These are phyloP conservation scores for Tenthredo distinguenda DNA, from an alignment of 2,888 invertebrate genomes.

Conservation along the genomic window DNA sequence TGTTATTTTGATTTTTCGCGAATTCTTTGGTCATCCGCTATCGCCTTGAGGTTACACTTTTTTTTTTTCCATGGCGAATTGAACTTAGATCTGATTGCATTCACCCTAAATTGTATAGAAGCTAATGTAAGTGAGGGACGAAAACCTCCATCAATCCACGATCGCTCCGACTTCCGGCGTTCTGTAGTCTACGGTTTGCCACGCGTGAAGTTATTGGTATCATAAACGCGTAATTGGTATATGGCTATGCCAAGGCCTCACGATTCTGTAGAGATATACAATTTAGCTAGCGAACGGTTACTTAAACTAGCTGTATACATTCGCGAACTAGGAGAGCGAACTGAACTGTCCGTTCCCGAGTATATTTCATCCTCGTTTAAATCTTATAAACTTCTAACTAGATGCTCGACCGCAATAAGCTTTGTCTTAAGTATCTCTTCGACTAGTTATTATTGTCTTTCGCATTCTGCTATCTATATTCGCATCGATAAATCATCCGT, in stretches of 20 bases:
- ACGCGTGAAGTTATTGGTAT: constrained; percentile 32
- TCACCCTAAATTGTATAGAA: not conserved
- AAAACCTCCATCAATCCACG: not conserved
- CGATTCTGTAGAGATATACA: not conserved
- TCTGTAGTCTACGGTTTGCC: not conserved
- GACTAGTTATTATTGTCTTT: not conserved
- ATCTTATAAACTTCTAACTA: not conserved
- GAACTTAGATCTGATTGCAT: not conserved
- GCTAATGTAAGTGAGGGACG: not conserved
- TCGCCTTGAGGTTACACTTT: too few relatives aligned
- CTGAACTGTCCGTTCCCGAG: not conserved
- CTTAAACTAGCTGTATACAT: not conserved
- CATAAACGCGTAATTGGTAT: constrained; percentile 11
- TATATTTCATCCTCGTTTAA: not conserved
- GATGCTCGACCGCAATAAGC: not conserved
- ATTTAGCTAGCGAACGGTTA: not conserved
- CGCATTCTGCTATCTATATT: constrained; percentile 12
- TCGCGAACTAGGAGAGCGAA: not conserved
- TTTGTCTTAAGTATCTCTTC: not conserved
- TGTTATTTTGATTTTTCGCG: too few relatives aligned
- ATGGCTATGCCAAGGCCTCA: not conserved
- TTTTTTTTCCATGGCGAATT: too few relatives aligned
- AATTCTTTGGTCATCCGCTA: too few relatives aligned
- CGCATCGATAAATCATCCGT: constrained; percentile 35
- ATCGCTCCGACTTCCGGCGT: not conserved